Conservation (phyloP, 35 echinoderm and acorn worm genomes). For the Anneissia japonica region DNA sequence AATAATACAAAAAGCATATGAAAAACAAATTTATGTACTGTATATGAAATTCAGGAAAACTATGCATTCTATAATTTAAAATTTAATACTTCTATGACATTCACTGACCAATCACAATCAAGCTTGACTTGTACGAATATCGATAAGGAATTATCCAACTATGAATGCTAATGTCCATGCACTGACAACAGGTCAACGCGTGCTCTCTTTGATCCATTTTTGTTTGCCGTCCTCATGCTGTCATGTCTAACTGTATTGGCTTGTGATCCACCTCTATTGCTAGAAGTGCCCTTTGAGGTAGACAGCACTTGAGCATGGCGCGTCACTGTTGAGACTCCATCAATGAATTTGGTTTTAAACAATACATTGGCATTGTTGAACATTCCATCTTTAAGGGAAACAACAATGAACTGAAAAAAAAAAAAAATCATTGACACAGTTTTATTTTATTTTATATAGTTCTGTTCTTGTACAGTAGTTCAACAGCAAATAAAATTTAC, state of each 20-base stretch:
- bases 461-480: too few species aligned
- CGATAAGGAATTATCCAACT: too few species aligned
- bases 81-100: too few species aligned
- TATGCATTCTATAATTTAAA: too few species aligned
- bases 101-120: too few species aligned
- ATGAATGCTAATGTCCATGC: neutral
- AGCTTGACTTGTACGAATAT: too few species aligned
- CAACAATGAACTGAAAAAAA: slow-evolving; percentile 85
- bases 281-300: neutral
- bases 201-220: neutral
- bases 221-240: neutral
- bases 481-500: too few species aligned
- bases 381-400: slow-evolving; percentile 97
- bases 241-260: neutral
- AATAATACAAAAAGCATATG: too few species aligned
- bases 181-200: neutral
- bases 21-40: too few species aligned
- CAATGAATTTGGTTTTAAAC: slow-evolving; percentile 98
- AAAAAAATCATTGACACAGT: neutral
- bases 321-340: slow-evolving; percentile 90
- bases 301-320: slow-evolving; percentile 56
- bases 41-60: too few species aligned
- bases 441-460: too few species aligned
- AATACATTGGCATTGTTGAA: slow-evolving; percentile 99
- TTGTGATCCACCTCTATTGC: neutral